A percentile compares a stretch with the other conserved stretches of the same genome.
Conservation (phyloP, 2,888 invertebrate species). For the Patella pellucida region DNA sequence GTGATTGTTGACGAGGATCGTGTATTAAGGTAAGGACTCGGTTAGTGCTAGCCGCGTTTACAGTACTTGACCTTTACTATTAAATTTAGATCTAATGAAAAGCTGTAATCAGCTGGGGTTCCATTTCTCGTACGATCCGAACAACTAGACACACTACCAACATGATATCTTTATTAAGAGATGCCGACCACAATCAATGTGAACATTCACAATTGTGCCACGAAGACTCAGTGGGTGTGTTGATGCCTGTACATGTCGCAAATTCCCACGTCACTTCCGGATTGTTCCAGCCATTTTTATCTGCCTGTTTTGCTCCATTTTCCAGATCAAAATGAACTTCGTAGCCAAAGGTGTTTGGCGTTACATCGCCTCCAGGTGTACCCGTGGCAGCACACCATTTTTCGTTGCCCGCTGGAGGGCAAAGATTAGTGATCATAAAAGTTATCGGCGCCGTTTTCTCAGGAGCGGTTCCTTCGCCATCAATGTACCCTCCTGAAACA, state of each 20-base stretch:
- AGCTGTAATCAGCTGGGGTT: no score
- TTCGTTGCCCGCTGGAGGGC: conserved; percentile 44
- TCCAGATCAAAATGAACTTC: conserved; percentile 44
- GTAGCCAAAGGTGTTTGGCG: conserved; percentile 35
- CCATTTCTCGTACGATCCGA: no score
- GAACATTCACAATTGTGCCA: conserved; percentile 26
- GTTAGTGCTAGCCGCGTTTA: no score
- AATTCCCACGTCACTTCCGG: conserved; percentile 40
- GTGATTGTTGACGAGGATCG: no score
- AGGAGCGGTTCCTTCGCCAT: conserved; percentile 41
- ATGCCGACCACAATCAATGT: background rate
- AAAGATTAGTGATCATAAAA: conserved; percentile 57
- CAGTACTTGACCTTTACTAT: no score
- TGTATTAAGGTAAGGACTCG: no score
- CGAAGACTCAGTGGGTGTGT: conserved; percentile 18
- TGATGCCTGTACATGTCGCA: conserved; percentile 26
- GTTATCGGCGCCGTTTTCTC: conserved; percentile 29
- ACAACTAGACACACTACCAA: no score
- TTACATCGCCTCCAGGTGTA: conserved; percentile 28
- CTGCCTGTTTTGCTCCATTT: conserved; percentile 29
- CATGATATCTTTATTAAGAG: no score
- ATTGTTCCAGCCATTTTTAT: conserved; percentile 39
- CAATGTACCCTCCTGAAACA: conserved; percentile 49
- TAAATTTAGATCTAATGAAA: no score
- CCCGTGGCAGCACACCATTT: conserved; percentile 51